phyloP scores from a whole-genome alignment of 2,113 vertebrate species.

The Pithys albifrons region DNA sequence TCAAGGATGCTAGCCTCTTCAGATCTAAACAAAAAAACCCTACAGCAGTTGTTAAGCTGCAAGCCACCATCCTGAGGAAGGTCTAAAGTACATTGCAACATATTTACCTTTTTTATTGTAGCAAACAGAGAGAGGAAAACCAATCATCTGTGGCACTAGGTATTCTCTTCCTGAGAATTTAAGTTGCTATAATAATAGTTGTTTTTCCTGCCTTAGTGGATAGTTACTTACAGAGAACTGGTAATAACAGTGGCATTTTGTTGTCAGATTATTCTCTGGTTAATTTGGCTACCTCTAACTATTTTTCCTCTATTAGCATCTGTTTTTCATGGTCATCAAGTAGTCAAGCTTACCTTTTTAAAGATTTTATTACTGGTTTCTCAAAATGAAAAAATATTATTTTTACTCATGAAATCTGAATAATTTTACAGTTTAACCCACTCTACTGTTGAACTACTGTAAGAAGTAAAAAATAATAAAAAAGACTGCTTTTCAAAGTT shows the following conservation, averaged over 20 bases:
- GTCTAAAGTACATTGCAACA: background rate
- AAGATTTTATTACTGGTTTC: background rate
- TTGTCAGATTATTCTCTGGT: background rate
- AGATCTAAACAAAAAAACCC: background rate
- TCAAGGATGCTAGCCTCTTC: background rate
- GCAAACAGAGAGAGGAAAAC: constrained; percentile 1
- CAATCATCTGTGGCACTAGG: background rate
- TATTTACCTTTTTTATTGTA: background rate
- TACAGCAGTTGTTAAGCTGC: background rate
- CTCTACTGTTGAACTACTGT: background rate
- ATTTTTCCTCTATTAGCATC: background rate
- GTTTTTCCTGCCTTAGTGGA: background rate
- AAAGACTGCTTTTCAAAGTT: background rate
- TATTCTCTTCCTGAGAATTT: background rate
- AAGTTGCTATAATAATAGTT: background rate
- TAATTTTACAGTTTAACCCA: background rate
- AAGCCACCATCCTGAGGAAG: background rate
- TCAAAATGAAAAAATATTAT: background rate
- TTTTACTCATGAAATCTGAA: background rate
- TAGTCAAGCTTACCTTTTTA: background rate
- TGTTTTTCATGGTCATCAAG: background rate
- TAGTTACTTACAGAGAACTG: background rate
- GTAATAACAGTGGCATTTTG: background rate
- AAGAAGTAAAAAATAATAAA: background rate
- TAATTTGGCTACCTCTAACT: background rate